These are phyloP conservation scores for Pollenia angustigena DNA, from an alignment of 2,888 invertebrate species.

Conservation along the genomic window DNA sequence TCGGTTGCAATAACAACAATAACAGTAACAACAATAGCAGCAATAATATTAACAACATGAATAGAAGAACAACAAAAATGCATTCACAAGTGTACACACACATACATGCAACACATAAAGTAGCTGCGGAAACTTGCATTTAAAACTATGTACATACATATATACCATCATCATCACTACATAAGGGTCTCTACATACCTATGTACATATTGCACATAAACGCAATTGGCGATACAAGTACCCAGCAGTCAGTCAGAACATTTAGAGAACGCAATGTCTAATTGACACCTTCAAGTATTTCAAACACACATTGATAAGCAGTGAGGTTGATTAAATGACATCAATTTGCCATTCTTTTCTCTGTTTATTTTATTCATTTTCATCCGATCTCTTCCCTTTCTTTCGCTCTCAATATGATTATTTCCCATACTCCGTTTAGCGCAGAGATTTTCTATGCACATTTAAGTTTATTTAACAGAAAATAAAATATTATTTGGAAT, in stretches of 20 bases:
- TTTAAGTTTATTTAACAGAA: neutral
- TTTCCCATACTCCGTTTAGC: neutral
- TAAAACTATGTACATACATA: slow-evolving; percentile 5
- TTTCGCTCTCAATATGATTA: neutral
- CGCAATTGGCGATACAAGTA: neutral
- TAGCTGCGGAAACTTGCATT: slow-evolving; percentile 51
- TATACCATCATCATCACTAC: neutral
- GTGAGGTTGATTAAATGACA: slow-evolving; percentile 25
- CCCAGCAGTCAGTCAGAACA: slow-evolving; percentile 19
- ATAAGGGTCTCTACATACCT: neutral
- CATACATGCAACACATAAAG: neutral
- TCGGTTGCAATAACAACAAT: slow-evolving; percentile 28
- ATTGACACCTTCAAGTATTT: slow-evolving; percentile 47
- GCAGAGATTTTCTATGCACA: neutral
- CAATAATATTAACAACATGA: slow-evolving; percentile 20
- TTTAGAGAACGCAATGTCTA: slow-evolving; percentile 39
- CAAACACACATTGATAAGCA: slow-evolving; percentile 33
- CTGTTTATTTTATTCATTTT: neutral
- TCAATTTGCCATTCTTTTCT: neutral
- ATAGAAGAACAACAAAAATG: slow-evolving; percentile 23
- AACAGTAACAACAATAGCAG: neutral
- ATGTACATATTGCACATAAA: neutral
- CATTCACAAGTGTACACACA: slow-evolving; percentile 10
- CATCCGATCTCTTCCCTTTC: neutral
- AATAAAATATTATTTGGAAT: neutral